Conservation (phyloP, 1,140 invertebrate species). For the Stegodyphus dumicola region DNA sequence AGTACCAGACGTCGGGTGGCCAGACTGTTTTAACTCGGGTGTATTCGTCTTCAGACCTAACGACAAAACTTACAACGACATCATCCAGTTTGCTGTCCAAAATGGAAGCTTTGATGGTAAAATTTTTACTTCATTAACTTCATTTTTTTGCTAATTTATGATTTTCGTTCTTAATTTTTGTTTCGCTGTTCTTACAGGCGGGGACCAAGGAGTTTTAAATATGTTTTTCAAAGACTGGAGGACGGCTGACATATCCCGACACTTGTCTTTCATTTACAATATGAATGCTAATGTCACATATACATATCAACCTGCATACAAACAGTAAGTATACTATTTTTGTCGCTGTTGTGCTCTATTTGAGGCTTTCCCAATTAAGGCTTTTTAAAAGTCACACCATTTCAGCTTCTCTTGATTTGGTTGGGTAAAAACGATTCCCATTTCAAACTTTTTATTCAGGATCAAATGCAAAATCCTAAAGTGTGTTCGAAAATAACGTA, state of each 20-base stretch:
- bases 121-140: not conserved
- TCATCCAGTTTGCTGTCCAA: conserved; percentile 80
- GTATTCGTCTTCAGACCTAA: conserved; percentile 93
- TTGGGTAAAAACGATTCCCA: no score
- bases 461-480: no score
- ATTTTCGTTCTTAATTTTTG: not conserved
- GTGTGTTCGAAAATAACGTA: no score
- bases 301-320: conserved; percentile 96
- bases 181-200: conserved; percentile 65
- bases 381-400: no score
- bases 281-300: conserved; percentile 95
- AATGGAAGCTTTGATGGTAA: conserved; percentile 89
- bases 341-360: not conserved
- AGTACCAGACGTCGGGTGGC: conserved; percentile 95
- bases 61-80: conserved; percentile 80
- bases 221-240: conserved; percentile 94
- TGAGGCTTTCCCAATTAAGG: no score
- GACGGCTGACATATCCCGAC: conserved; percentile 87
- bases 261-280: conserved; percentile 98
- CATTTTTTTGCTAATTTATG: not conserved
- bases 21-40: conserved; percentile 92
- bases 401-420: no score
- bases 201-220: conserved; percentile 95
- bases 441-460: no score
- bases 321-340: conserved; percentile 80